Evolutionary conservation across 1,140 invertebrate genomes (phyloP), one percentile per base, ranked within the genome.

Genomic region (Lysiphlebus fabarum): DNA sequence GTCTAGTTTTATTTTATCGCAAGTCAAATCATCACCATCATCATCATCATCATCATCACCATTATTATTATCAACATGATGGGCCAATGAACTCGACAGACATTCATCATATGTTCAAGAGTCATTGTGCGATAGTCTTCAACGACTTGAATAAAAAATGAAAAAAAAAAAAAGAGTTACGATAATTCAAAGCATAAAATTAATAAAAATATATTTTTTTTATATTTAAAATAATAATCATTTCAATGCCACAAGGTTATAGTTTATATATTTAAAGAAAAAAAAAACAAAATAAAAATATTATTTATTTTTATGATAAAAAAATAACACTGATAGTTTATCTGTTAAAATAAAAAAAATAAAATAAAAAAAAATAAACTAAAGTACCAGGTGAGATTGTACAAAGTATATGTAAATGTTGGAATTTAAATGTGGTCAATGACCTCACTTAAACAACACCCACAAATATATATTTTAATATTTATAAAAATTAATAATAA

Each of bases 351-450:
- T n/a, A n/a, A n/a, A n/a, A n/a, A n/a, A n/a, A n/a, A n/a, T n/a
- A n/a, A n/a, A n/a, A n/a, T n/a, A 17, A 17, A 17, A 17, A 17
- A 17, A 17, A 3, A 17, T 17, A 17, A 17, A 17, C 3, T 17
- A 17, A 17, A 17, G 17, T 17, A 17, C 17, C 17, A 17, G 17
- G 17, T 17, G 17, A 17, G 17, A 17, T 17, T 17, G 53, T 42
- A 26, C 4, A 38, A 41, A 42, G 11, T 41, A 11, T 34, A 44
- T 36, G 53, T 41, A 17, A 56, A 56, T 12, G 42, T 41, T 44
- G 53, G 53, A 56, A 56, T 45, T 56, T 41, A 17, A 17, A 56
- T 12, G 43, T 42, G 53, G 53, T 56, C 53, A 42, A 56, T 34
- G 53, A 17, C 34, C 53, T 43, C 41, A 45, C 7, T 17, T 17